phyloP scores from a whole-genome alignment of 2,797 vertebrate species.

The Falco biarmicus region DNA sequence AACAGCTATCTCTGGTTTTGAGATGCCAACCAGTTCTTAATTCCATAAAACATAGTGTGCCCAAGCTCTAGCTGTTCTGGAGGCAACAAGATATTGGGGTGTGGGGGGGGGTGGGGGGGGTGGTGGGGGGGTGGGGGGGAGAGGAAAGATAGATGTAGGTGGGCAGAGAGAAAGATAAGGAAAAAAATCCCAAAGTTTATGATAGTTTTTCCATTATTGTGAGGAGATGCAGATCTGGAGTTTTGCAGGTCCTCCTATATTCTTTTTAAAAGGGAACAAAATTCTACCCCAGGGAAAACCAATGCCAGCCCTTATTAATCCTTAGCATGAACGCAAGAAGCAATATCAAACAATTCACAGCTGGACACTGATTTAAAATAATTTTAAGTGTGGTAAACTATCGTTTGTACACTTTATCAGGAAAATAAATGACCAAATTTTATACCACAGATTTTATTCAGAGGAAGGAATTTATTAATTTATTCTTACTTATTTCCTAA shows the following conservation, averaged over 20 bases:
- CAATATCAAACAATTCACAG: not conserved
- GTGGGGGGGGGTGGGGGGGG: too few species aligned
- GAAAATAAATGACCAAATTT: not conserved
- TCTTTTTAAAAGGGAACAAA: not conserved
- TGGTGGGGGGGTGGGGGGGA: rapidly evolving
- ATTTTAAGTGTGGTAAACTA: not conserved
- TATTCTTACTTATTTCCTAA: not conserved
- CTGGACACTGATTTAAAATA: not conserved
- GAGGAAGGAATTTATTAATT: not conserved
- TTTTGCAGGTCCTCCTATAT: not conserved
- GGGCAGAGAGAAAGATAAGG: too few species aligned
- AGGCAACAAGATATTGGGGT: not conserved
- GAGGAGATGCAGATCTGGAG: not conserved
- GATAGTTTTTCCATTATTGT: not conserved
- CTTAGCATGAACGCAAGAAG: not conserved
- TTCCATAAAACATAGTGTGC: not conserved
- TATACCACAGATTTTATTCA: not conserved
- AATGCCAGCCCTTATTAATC: not conserved
- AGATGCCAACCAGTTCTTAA: not conserved
- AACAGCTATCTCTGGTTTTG: not conserved
- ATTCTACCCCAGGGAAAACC: not conserved
- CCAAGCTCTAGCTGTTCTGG: not conserved
- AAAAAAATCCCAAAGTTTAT: not conserved
- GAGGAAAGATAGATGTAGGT: too few species aligned
- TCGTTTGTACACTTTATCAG: not conserved